Percentiles rank a stretch among this genome's conserved stretches.
Conservation (phyloP, 2,797 vertebrate genomes). For the Catostomus latipinnis region DNA sequence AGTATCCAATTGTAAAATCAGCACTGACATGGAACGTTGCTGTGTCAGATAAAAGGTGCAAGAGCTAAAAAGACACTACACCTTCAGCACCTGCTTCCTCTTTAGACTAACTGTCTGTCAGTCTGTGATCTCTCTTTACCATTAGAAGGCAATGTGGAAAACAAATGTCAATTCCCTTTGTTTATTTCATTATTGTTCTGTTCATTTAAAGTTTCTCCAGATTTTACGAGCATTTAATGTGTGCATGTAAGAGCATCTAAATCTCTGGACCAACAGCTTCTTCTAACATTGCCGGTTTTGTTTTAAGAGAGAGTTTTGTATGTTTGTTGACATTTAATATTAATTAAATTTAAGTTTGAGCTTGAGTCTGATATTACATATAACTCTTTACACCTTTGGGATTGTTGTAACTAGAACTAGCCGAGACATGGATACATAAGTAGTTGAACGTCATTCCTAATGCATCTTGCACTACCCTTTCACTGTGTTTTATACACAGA, state of each 20-base stretch:
- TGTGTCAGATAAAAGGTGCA: constrained; percentile 3
- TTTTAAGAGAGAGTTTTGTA: constrained; percentile 33
- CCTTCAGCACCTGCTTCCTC: neutral
- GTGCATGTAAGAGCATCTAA: neutral
- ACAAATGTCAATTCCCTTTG: neutral
- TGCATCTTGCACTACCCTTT: constrained; percentile 30
- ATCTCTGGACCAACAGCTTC: constrained; percentile 26
- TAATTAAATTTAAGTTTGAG: constrained; percentile 49
- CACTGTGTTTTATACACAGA: constrained; percentile 30
- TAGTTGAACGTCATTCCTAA: neutral
- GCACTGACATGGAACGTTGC: neutral
- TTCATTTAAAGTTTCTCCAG: constrained; percentile 7
- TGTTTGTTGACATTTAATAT: constrained; percentile 29
- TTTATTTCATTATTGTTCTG: constrained; percentile 8
- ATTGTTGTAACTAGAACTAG: constrained; percentile 50
- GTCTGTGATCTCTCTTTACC: neutral
- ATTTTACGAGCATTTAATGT: constrained; percentile 6
- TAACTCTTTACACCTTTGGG: constrained; percentile 46
- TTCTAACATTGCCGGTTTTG: constrained; percentile 30
- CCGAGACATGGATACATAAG: neutral
- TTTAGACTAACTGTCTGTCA: neutral
- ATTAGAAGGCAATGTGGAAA: constrained; percentile 9
- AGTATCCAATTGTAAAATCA: constrained; percentile 17
- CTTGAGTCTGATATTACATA: constrained; percentile 36
- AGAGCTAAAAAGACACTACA: constrained; percentile 32